A percentile compares a stretch with the other conserved stretches of the same genome.
These are phyloP conservation scores for Leptoclinus maculatus DNA, from an alignment of 2,797 vertebrate species.

Conservation along the genomic window DNA sequence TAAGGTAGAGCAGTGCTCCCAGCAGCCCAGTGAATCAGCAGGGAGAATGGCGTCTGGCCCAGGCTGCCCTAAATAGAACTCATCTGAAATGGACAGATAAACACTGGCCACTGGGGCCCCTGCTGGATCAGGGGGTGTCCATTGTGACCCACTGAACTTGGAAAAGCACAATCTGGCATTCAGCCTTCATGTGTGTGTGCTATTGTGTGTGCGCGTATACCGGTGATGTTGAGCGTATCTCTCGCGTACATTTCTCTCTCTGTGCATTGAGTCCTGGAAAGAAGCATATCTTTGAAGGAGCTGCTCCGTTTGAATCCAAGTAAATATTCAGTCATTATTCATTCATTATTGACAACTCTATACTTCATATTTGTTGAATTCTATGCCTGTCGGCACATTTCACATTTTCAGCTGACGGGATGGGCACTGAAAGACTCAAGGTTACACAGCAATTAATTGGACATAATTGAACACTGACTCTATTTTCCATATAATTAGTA, in stretches of 20 bases:
- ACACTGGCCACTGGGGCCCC: conserved; percentile 76
- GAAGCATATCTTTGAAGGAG: not conserved
- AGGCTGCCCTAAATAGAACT: conserved; percentile 84
- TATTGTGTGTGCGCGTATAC: conserved; percentile 32
- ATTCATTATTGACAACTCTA: not conserved
- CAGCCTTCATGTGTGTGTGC: conserved; percentile 52
- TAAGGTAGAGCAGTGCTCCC: conserved; percentile 81
- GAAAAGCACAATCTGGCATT: conserved; percentile 76
- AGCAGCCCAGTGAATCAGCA: conserved; percentile 84
- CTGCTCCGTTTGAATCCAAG: not conserved
- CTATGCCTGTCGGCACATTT: not conserved
- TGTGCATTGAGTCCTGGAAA: conserved; percentile 15
- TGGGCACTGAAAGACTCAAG: not conserved
- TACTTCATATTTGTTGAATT: conserved; percentile 15
- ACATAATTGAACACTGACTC: conserved; percentile 14
- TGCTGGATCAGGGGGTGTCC: conserved; percentile 71
- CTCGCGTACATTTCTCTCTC: conserved; percentile 26
- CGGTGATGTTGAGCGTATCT: conserved; percentile 27
- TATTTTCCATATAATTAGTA: conserved; percentile 12
- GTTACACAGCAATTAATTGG: conserved; percentile 13
- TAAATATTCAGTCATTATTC: conserved; percentile 24
- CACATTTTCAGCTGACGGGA: conserved; percentile 4
- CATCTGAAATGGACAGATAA: conserved; percentile 85
- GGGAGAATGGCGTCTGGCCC: conserved; percentile 82
- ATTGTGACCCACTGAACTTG: conserved; percentile 82